Evolutionary conservation across 1,140 invertebrate genomes (phyloP), one percentile per base, ranked within the genome.

Genomic region (Batillaria attramentaria): DNA sequence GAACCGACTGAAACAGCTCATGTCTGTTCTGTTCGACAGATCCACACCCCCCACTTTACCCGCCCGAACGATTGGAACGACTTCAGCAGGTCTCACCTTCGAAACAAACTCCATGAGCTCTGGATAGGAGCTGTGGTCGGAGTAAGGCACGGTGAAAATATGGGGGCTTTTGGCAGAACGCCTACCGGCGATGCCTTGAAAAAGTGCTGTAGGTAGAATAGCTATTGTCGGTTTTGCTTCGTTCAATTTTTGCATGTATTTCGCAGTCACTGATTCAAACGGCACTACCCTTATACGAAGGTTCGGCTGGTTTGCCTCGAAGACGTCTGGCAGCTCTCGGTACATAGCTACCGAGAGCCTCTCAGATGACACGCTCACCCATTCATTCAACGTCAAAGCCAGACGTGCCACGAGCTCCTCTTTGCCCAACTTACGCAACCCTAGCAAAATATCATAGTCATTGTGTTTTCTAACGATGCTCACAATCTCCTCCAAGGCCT

Each of bases 51-150:
- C 75, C 18, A 80, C n/a, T 16, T 76, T 80, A 3, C 43, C 79
- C n/a, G n/a, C n/a, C 28, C 57, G 77, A 3, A 91, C 88, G 79
- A 92, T 88, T 41, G 91, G 91, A 35, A 89, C 79, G 57, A 92
- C 84, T 39, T 72, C 66, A 41, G 79, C 77, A 35, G 91, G 91
- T 42, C 80, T 83, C 10, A 92, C 37, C 54, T 78, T 50, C 39
- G 84, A 80, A 0, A 92, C 90, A 88, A 92, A 92, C 18, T 86
- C 79, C 16, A 81, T n/a, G 2, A 92, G 82, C 78, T 92, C 91
- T 50, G 72, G 37, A 82, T 86, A 92, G 16, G 89, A 90, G 54
- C 86, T 89, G 78, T 92, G 91, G 79, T 92, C 90, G 20, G 91
- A 91, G 78, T 91, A 92, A 0, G 89, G 90, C n/a, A 92, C 85